Evolutionary conservation across 2,113 vertebrate genomes (phyloP), one percentile per base, ranked within the genome.

Genomic region (Pelmatolapia mariae): DNA sequence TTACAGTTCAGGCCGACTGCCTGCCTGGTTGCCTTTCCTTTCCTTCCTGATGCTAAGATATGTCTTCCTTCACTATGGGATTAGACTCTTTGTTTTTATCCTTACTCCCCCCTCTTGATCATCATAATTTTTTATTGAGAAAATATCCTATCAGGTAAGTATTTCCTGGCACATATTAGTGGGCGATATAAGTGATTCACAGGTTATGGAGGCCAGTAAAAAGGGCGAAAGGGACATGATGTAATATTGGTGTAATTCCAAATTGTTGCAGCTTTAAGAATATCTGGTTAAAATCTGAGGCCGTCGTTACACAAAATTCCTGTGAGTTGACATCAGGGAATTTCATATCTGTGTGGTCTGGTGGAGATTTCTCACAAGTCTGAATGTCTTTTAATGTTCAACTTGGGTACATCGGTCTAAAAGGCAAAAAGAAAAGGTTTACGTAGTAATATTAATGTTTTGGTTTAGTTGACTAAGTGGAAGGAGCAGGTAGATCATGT

Each of bases 1-100:
- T 96, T 96, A 97, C 93, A 95, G 93, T 94, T 95, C 86, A 86
- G 94, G 78, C 84, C 81, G 89, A 82, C 93, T 92, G 94, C 87
- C 89, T 87, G 86, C 82, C 91, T 84, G 85, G 59, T 79, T 68
- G 61, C 83, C 79, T 61, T 29, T 43, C 84, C 52, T 13, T 52
- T 89, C 89, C 78, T 86, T 87, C 68, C 80, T 89, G 73, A 38
- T 89, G 88, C 68, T 81, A 57, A 57, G 84, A 63, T 87, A 84
- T 76, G 81, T 84, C 84, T 90, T 85, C 29, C 31, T 52, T 80
- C 22, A 2, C 9, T 71, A 45, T 85, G 38, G 11, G 80, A 76
- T 68, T 63, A 40, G 33, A 85, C 47, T 88, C 11, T 86, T 84
- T 56, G 29, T 61, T 89, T 88, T 79, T 19, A 8, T 52, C 36